Conservation (phyloP, 2,888 invertebrate species). For the Sinodicranocentrus sp. region DNA sequence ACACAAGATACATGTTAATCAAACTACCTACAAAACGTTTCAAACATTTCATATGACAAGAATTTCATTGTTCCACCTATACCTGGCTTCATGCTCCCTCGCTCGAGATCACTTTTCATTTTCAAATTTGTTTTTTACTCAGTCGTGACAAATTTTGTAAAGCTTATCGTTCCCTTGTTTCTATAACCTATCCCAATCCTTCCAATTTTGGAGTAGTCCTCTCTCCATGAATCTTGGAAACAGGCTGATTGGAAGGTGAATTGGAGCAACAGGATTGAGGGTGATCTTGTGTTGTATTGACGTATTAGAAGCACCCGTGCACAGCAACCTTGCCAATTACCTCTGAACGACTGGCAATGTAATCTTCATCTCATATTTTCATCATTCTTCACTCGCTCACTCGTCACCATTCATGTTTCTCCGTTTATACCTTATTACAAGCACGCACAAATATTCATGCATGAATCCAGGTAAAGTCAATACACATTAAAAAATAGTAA, state of each 20-base stretch:
- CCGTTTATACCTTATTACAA: too few species aligned
- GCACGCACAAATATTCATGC: too few species aligned
- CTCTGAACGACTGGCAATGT: slow-evolving; percentile 21
- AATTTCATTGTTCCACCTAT: background rate
- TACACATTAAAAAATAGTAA: too few species aligned
- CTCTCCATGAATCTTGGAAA: background rate
- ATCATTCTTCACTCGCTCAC: background rate
- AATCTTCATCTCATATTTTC: background rate
- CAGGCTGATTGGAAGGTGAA: too few species aligned
- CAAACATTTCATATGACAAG: background rate
- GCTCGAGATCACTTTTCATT: slow-evolving; percentile 56
- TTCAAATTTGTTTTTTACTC: background rate
- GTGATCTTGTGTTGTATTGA: too few species aligned
- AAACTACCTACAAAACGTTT: background rate
- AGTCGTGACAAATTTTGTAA: background rate
- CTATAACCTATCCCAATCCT: slow-evolving; percentile 10
- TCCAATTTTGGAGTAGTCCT: too few species aligned
- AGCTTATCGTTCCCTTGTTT: background rate
- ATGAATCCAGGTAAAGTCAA: too few species aligned
- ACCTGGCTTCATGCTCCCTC: slow-evolving; percentile 59
- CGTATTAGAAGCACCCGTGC: too few species aligned
- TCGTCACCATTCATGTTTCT: background rate
- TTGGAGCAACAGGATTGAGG: too few species aligned
- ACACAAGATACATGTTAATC: background rate
- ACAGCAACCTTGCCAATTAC: slow-evolving; percentile 27